phyloP scores from a whole-genome alignment of 2,888 invertebrate genomes.

The Mythimna ferrago region DNA sequence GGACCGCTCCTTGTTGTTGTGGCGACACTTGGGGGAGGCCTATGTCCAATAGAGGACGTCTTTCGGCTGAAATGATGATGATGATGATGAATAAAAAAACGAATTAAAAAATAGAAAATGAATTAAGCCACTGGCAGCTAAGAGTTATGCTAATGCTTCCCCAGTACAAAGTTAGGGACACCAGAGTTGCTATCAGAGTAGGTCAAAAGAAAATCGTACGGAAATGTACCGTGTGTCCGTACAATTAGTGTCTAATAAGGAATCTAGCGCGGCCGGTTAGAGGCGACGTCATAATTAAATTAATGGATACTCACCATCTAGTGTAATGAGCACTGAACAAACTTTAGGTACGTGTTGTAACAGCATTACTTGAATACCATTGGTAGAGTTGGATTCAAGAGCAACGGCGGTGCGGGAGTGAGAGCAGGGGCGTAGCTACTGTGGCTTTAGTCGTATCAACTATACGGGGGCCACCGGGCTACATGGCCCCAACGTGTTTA shows the following conservation, averaged over 20 bases:
- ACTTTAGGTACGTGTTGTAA: conserved; percentile 24
- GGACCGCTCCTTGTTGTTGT: too few relatives aligned
- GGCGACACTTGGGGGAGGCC: too few relatives aligned
- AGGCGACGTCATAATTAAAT: conserved; percentile 61
- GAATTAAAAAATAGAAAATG: too few relatives aligned
- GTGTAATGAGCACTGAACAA: conserved; percentile 55
- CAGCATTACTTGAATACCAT: conserved; percentile 30
- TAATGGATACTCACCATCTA: conserved; percentile 50
- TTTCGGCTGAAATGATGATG: too few relatives aligned
- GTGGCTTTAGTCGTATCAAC: too few relatives aligned
- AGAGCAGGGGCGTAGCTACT: too few relatives aligned
- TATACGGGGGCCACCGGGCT: too few relatives aligned
- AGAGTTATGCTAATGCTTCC: not conserved
- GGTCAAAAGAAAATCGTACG: conserved; percentile 36
- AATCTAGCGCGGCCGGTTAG: conserved; percentile 61
- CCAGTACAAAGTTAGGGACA: not conserved
- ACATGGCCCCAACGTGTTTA: too few relatives aligned
- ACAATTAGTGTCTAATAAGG: conserved; percentile 60
- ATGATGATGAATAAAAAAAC: too few relatives aligned
- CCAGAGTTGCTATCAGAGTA: conserved; percentile 29
- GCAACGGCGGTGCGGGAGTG: not conserved
- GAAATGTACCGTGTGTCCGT: conserved; percentile 51
- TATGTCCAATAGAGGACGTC: too few relatives aligned
- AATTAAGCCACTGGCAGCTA: too few relatives aligned
- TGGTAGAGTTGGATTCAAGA: not conserved